phyloP scores from a whole-genome alignment of 1,140 invertebrate genomes.

The Drosophila grimshawi region DNA sequence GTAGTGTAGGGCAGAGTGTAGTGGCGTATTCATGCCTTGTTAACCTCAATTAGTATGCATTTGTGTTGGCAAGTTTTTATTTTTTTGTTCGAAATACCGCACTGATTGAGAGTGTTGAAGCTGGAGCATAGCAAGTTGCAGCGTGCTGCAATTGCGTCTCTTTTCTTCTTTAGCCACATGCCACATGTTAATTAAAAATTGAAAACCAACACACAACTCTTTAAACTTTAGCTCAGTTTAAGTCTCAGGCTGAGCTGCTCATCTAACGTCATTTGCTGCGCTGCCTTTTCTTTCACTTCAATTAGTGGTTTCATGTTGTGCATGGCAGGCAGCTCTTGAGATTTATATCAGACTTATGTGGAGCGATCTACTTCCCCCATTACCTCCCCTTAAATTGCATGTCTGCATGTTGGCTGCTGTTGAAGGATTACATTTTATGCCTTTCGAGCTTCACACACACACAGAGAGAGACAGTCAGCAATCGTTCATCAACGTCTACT shows the following conservation, averaged over 20 bases:
- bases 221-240: conserved; percentile 11
- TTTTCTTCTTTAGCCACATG: conserved; percentile 36
- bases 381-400: conserved; percentile 33
- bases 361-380: conserved; percentile 28
- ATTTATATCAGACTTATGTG: conserved; percentile 76
- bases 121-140: conserved; percentile 1
- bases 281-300: conserved; percentile 73
- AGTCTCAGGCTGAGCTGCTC: conserved; percentile 11
- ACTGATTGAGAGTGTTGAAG: conserved; percentile 47
- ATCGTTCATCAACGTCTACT: conserved; percentile 75
- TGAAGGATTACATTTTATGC: conserved; percentile 75
- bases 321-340: conserved; percentile 72
- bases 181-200: conserved; percentile 60
- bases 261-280: conserved; percentile 42
- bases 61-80: conserved; percentile 43
- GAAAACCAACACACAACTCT: conserved; percentile 26
- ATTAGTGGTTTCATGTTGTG: conserved; percentile 80
- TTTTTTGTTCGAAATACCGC: conserved; percentile 19
- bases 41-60: conserved; percentile 77
- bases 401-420: conserved; percentile 37
- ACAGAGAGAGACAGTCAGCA: conserved; percentile 26
- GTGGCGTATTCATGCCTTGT: conserved; percentile 49
- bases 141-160: conserved; percentile 22
- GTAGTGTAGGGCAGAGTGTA: not conserved
- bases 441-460: conserved; percentile 15